Base-by-base conservation (phyloP, 2,113 vertebrate species). In the Motacilla alba region DNA sequence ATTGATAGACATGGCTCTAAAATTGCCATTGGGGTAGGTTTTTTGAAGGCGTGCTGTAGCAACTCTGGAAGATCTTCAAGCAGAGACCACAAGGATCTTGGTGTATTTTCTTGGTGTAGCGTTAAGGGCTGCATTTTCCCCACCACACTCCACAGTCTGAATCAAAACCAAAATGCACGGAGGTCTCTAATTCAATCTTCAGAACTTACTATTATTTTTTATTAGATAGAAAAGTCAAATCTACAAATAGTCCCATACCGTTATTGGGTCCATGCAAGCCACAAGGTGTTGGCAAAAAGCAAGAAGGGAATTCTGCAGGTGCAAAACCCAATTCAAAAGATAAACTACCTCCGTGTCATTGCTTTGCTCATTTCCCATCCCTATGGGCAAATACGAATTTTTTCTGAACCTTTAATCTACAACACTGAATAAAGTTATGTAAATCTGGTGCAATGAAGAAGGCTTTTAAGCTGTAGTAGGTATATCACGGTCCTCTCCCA, bases 371-470 rank as follows among this genome's bases (percentile, higher is more conserved):
- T 90, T 94, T 94, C 64, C 83, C 44, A 86, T 73, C 44, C 82
- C 68, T 60, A 13, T 23, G 16, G 83, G 69, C 56, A 94, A 92
- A 92, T 53, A 60, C 0, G 17, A 67, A 21, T 85, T 90, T 95
- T 85, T 74, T 53, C 70, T 35, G 7, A 88, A 64, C 28, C 44
- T 87, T 82, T 92, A 75, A 78, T 92, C 69, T 86, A 56, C 55
- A 60, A 11, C 73, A 49, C 58, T 20, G 60, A 75, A 75, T 93
- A 69, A 85, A 90, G 69, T 83, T 96, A 93, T 86, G 90, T 92
- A 95, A 92, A 96, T 93, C 60, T 83, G 64, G 60, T 3, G 10
- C 56, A 52, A 76, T 33, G 80, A 94, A 66, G 85, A 83, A 87
- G 60, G 85, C 49, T 93, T 86, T 92, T 78, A 89, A 88, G 49